Evolutionary conservation across 2,888 invertebrate genomes (phyloP), one percentile per base, ranked within the genome.

Genomic region (Lasioglossum villosulum): DNA sequence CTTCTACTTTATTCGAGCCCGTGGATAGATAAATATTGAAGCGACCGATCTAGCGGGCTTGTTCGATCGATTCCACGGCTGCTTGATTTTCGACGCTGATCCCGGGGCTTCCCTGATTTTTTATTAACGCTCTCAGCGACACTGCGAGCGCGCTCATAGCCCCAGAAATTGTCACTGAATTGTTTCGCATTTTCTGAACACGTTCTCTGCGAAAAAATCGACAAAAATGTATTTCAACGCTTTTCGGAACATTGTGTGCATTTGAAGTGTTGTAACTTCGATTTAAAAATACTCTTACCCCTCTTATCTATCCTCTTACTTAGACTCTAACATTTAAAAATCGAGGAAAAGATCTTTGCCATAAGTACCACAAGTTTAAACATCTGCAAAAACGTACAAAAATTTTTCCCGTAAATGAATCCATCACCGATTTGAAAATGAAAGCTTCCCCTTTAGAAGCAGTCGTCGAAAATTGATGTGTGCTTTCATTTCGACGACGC

Each of bases 21-120:
- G 78, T 14, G 63, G 74, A 80, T 84, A 82, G 45, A 75, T 71
- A 84, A 78, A 84, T 78, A 78, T 74, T 71, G 66, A 23, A 39
- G 63, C n/a, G 19, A 23, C 27, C 66, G 34, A 66, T 66, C 66
- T 34, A 19, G 34, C 66, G 19, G 2, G 27, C 63, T 30, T 16
- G 14, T 14, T 30, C 30, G 63, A 63, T 63, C 63, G 63, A 63
- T 63, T 63, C 16, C 63, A 30, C 63, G 27, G 52, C 52, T 52
- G 52, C 52, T 52, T 52, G 52, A 52, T 52, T 52, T 52, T 52
- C 52, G 52, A n/a, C 52, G 52, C 52, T 52, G 52, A 52, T 52
- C 52, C 52, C 52, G 10, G n/a, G 23, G 23, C n/a, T n/a, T 10
- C 10, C 10, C n/a, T n/a, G 23, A 52, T 52, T 52, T n/a, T 52